Percentiles rank a stretch among this genome's conserved stretches.
These are phyloP conservation scores for Schizaphis graminum DNA, from an alignment of 2,888 invertebrate genomes.

Conservation along the genomic window DNA sequence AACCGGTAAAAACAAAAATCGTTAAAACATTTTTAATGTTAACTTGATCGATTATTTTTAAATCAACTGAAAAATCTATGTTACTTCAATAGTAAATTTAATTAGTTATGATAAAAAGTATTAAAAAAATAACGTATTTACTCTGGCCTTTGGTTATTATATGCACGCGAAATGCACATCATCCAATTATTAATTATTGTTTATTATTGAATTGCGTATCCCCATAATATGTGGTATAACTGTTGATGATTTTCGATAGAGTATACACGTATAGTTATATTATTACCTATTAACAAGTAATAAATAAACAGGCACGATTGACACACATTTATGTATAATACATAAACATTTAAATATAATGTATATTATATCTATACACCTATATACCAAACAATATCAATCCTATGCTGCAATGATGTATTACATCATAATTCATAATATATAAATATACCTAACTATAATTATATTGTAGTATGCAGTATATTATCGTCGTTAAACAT, in stretches of 20 bases:
- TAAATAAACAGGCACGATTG: too few species aligned
- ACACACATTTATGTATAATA: too few species aligned
- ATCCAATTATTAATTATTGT: background rate
- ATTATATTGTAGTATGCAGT: background rate
- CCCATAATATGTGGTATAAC: background rate
- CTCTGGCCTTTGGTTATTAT: background rate
- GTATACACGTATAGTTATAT: background rate
- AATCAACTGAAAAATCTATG: too few species aligned
- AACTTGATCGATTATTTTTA: too few species aligned
- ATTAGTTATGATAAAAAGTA: too few species aligned
- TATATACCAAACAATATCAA: background rate
- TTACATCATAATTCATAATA: background rate
- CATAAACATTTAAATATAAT: background rate
- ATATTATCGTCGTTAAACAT: background rate
- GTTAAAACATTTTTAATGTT: too few species aligned
- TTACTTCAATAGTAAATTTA: too few species aligned
- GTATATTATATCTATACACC: accelerated
- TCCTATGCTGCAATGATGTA: background rate
- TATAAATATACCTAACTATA: background rate
- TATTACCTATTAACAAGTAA: background rate
- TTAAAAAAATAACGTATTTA: too few species aligned
- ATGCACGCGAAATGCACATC: background rate
- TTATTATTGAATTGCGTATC: background rate
- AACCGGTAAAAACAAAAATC: too few species aligned
- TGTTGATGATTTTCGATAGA: background rate